Evolutionary conservation across 2,888 invertebrate species (phyloP).

Genomic region (Lissonota sp.): DNA sequence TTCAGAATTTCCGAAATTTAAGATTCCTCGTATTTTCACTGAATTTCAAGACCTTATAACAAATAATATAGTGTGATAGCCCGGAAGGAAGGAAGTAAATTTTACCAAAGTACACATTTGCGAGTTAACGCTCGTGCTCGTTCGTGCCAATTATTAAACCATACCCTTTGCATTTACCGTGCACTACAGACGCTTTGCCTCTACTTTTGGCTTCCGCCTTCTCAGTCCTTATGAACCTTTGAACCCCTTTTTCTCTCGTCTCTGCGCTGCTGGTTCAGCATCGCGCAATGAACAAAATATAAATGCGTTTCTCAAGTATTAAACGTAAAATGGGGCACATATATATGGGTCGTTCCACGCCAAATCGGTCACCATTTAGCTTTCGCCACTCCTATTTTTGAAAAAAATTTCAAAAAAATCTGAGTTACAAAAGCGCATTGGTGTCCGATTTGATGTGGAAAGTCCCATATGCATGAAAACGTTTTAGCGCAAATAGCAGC

Average conservation of each 20-base stretch:
- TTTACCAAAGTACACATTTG: slow-evolving; percentile 10
- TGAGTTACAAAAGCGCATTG: too few species aligned
- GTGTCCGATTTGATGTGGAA: too few species aligned
- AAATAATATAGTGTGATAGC: slow-evolving; percentile 6
- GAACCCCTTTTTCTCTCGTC: slow-evolving; percentile 2
- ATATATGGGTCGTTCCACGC: too few species aligned
- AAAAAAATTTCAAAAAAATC: too few species aligned
- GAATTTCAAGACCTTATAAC: not conserved
- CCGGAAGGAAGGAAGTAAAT: slow-evolving; percentile 17
- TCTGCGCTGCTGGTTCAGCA: slow-evolving; percentile 5
- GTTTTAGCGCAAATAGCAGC: slow-evolving; percentile 6
- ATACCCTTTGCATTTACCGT: slow-evolving; percentile 15
- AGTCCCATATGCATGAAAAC: too few species aligned
- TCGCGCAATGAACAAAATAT: slow-evolving; percentile 6
- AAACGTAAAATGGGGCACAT: slow-evolving; percentile 35
- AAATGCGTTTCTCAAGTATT: slow-evolving; percentile 37
- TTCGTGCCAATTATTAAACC: slow-evolving; percentile 19
- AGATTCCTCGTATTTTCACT: not conserved
- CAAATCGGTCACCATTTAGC: too few species aligned
- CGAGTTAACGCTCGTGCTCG: slow-evolving; percentile 1
- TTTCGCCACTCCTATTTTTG: too few species aligned
- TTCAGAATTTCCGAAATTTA: too few species aligned
- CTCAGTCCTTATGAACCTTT: not conserved
- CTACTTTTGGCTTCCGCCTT: slow-evolving; percentile 1
- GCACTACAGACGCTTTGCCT: not conserved